phyloP scores from a whole-genome alignment of 92 coral and sea anemone genomes.

The Umimayanthus kanabou region DNA sequence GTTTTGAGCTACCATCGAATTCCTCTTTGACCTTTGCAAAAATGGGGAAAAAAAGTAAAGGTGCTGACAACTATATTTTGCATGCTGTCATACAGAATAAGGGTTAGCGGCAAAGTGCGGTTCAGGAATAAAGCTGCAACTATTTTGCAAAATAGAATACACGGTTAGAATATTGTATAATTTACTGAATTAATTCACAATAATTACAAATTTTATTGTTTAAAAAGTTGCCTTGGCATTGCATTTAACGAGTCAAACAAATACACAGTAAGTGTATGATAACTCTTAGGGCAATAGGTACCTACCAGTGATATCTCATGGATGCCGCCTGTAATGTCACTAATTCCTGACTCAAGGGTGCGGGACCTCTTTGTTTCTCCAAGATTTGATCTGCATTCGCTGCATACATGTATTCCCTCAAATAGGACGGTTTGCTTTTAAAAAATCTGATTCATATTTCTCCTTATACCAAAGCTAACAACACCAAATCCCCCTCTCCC shows the following conservation, averaged over 20 bases:
- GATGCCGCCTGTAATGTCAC: background rate
- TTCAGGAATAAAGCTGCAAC: conserved; percentile 33
- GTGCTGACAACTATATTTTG: background rate
- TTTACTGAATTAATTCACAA: conserved; percentile 20
- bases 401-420: background rate
- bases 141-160: conserved; percentile 33
- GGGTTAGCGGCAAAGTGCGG: conserved; percentile 6
- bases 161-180: conserved; percentile 31
- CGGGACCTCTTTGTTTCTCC: too few species aligned
- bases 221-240: too few species aligned
- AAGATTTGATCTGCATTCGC: too few species aligned
- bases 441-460: background rate
- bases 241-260: too few species aligned
- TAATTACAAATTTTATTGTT: too few species aligned
- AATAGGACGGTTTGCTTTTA: conserved; percentile 8
- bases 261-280: too few species aligned
- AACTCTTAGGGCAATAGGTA: too few species aligned
- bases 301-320: too few species aligned
- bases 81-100: conserved; percentile 14
- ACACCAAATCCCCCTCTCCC: background rate
- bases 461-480: background rate
- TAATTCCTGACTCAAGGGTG: background rate
- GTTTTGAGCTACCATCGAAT: conserved; percentile 17
- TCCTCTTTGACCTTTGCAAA: conserved; percentile 13
- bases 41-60: background rate